Base-by-base conservation (phyloP, 2,888 invertebrate genomes). In the Xestia rhomboidea region DNA sequence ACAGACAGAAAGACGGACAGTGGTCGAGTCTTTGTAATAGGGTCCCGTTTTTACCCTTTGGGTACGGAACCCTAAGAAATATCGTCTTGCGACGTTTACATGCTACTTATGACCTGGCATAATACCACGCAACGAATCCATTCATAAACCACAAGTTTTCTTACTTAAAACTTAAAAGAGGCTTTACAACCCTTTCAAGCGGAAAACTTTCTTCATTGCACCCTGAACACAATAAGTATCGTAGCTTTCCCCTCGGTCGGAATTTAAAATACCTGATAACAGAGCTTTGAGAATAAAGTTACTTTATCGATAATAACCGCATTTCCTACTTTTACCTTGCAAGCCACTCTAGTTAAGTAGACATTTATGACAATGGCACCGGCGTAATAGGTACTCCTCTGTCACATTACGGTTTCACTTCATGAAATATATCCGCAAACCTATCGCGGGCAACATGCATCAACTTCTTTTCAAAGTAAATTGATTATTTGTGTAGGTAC, bases 351-450 rank as follows among this genome's bases (percentile, higher is more conserved):
- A 76, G 73, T 75, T 86, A 78, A 88, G 89, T 87, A 87, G 85
- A 85, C 85, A 85, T 87, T 87, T 87, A 89, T 89, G 77, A 89
- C 89, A 82, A 87, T 82, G 76, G 82, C 76, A 67, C 41, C 18
- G 41, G 34, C 62, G 66, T 87, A 87, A 82, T 82, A 77, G 79
- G 69, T 77, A 62, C 82, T 85, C 75, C 34, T 76, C 62, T 63
- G 79, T 79, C 76, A 82, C 68, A 73, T 85, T 84, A 82, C 71
- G 51, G 69, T 82, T 82, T 87, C 76, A 87, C 86, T 80, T 80
- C 69, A 78, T 80, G 74, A 77, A 78, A 82, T 87, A 88, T 80
- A 79, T 69, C 72, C 64, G 67, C 60, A 82, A 76, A 73, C 76
- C 76, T 73, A 77, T 82, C 68, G 60, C 30, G n/a, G 18, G 11